A percentile compares a stretch with the other conserved stretches of the same genome.
These are phyloP conservation scores for Drosophila simulans DNA, from an alignment of 1,140 invertebrate genomes.

Conservation along the genomic window DNA sequence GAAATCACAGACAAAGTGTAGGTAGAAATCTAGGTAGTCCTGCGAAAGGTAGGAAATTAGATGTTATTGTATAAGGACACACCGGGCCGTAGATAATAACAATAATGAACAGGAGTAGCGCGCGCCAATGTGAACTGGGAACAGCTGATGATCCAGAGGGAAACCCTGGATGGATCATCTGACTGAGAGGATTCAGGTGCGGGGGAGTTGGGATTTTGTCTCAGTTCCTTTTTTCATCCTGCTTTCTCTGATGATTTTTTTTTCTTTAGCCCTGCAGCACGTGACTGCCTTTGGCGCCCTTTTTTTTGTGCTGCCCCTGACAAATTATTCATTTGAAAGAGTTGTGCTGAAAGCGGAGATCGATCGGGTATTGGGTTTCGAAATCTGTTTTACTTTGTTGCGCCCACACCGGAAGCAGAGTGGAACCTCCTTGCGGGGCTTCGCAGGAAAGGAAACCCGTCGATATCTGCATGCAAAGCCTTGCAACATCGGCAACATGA, in stretches of 20 bases:
- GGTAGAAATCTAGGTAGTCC: conserved; percentile 51
- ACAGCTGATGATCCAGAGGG: conserved; percentile 41
- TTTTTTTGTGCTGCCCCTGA: conserved; percentile 31
- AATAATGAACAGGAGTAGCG: conserved; percentile 60
- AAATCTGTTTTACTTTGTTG: conserved; percentile 18
- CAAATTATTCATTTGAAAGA: conserved; percentile 49
- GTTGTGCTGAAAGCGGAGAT: conserved; percentile 44
- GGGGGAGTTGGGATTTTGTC: conserved; percentile 68
- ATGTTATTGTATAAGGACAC: conserved; percentile 81
- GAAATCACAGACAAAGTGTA: conserved; percentile 53
- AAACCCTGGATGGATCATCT: conserved; percentile 58
- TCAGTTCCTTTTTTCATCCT: conserved; percentile 20
- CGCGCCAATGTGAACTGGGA: conserved; percentile 51
- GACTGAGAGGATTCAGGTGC: conserved; percentile 65
- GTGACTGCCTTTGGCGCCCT: conserved; percentile 73
- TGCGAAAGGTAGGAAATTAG: conserved; percentile 70
- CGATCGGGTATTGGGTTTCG: conserved; percentile 31
- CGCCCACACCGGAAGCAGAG: conserved; percentile 43
- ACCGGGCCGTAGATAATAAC: conserved; percentile 81
- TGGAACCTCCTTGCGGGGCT: conserved; percentile 30
- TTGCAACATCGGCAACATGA: conserved; percentile 40
- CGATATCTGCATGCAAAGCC: conserved; percentile 40
- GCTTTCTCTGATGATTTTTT: background rate
- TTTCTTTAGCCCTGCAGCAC: conserved; percentile 43
- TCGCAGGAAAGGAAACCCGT: conserved; percentile 46